phyloP scores from a whole-genome alignment of 2,888 invertebrate species.

The Drosophila neotestacea region DNA sequence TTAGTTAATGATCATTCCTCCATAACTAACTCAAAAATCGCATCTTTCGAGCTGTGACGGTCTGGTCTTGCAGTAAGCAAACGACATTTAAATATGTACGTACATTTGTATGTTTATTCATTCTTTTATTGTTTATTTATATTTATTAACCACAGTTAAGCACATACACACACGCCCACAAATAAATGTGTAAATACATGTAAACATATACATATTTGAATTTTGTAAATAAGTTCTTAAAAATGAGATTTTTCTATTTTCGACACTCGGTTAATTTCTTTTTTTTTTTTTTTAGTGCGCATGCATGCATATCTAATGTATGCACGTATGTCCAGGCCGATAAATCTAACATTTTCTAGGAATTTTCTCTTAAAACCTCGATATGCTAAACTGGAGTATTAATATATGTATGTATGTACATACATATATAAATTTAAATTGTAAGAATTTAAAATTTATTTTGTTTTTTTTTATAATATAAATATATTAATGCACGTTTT shows the following conservation, averaged over 20 bases:
- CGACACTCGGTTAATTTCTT: background rate
- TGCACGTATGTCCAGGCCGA: too few relatives aligned
- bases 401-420: background rate
- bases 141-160: background rate
- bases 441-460: constrained; percentile 15
- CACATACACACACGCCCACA: background rate
- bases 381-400: background rate
- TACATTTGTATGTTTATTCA: background rate
- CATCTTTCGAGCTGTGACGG: too few relatives aligned
- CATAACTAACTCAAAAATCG: too few relatives aligned
- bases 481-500: constrained; percentile 27
- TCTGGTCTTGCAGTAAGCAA: too few relatives aligned
- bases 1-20: too few relatives aligned
- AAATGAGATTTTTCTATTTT: background rate
- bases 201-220: background rate
- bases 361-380: too few relatives aligned
- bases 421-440: constrained; percentile 2
- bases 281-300: too few relatives aligned
- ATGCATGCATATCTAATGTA: too few relatives aligned
- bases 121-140: background rate
- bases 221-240: background rate
- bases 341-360: too few relatives aligned
- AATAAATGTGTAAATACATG: constrained; percentile 4
- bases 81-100: too few relatives aligned
- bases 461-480: constrained; percentile 7